phyloP scores from a whole-genome alignment of 1,140 invertebrate species.

The Tetranychus urticae region DNA sequence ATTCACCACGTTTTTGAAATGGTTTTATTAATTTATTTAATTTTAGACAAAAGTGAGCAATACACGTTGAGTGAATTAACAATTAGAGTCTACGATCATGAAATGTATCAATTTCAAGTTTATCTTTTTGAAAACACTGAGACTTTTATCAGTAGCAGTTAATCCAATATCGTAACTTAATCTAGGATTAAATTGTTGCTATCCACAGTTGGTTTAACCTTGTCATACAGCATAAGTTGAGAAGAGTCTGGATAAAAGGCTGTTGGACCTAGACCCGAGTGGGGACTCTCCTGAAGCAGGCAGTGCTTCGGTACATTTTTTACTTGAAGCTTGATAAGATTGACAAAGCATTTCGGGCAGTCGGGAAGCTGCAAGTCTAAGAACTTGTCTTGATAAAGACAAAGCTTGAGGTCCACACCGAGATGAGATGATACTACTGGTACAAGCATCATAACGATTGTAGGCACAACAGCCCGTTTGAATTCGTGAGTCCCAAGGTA shows the following conservation, averaged over 20 bases:
- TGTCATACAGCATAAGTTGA: conserved; percentile 9
- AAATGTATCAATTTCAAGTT: too few relatives aligned
- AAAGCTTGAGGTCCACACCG: conserved; percentile 13
- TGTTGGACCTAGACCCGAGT: conserved; percentile 5
- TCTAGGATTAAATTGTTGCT: too few relatives aligned
- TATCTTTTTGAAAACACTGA: too few relatives aligned
- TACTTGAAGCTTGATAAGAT: background rate
- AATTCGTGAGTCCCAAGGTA: conserved; percentile 13
- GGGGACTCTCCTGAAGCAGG: background rate
- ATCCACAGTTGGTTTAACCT: too few relatives aligned
- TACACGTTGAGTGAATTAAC: too few relatives aligned
- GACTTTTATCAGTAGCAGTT: too few relatives aligned
- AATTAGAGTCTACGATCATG: too few relatives aligned
- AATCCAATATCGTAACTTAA: too few relatives aligned
- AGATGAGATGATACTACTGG: conserved; percentile 9
- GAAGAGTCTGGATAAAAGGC: conserved; percentile 10
- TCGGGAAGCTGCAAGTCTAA: conserved; percentile 12
- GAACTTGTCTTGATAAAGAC: conserved; percentile 2
- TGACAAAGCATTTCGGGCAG: conserved; percentile 14
- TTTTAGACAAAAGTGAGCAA: too few relatives aligned
- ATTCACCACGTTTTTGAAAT: too few relatives aligned
- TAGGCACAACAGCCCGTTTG: conserved; percentile 14
- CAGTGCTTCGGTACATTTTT: conserved; percentile 3
- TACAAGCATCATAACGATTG: conserved; percentile 7
- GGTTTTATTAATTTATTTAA: too few relatives aligned